Conservation (phyloP, 2,113 vertebrate species). For the Heteronetta atricapilla region DNA sequence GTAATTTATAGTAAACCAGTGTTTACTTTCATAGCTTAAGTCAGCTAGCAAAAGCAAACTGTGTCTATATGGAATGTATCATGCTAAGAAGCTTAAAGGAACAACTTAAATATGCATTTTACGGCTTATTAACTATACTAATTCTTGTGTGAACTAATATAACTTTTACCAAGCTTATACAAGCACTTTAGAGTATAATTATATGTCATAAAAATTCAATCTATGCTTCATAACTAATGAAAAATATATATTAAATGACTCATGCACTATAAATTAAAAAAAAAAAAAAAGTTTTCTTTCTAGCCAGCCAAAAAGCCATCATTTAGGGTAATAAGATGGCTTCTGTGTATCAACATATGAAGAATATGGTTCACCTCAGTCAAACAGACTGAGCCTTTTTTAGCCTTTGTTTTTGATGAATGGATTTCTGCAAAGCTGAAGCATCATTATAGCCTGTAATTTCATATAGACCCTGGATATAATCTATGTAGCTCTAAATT, state of each 20-base stretch:
- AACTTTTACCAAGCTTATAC: neutral
- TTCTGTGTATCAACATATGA: neutral
- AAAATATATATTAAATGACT: neutral
- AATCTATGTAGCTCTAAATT: neutral
- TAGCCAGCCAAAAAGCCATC: rapidly evolving
- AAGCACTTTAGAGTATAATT: neutral
- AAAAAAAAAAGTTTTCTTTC: neutral
- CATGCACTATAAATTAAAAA: neutral
- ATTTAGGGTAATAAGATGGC: neutral
- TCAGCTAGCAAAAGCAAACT: neutral
- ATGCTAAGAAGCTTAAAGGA: neutral
- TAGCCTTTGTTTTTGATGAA: neutral
- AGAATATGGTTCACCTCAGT: neutral
- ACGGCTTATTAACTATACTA: neutral
- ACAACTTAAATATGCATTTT: neutral
- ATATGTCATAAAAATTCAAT: neutral
- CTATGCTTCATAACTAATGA: neutral
- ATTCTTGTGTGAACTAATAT: neutral
- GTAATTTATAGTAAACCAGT: neutral
- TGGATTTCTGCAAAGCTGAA: neutral
- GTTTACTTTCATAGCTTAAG: neutral
- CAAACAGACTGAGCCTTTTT: neutral
- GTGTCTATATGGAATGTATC: neutral
- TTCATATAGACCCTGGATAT: neutral
- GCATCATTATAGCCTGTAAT: neutral